Percentiles rank a stretch among this genome's conserved stretches.
These are phyloP conservation scores for Aplysia californica DNA, from an alignment of 1,140 invertebrate genomes.

Conservation along the genomic window DNA sequence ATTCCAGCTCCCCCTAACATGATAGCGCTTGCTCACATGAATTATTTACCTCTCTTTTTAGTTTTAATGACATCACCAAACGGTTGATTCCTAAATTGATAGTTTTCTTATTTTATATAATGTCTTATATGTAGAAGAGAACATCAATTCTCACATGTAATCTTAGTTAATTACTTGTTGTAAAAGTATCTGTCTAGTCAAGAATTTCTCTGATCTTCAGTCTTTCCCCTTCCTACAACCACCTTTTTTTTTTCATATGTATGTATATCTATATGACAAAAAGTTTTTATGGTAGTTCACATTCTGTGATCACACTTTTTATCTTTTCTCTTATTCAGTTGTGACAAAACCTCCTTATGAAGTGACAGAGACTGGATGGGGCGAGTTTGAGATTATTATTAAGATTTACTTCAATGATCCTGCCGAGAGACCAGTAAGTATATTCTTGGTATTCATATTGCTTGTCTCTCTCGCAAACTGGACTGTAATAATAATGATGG, in stretches of 20 bases:
- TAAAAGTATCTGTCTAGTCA: neutral
- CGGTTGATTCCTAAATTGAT: too few species aligned
- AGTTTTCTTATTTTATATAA: too few species aligned
- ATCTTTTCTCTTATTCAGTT: conserved; percentile 67
- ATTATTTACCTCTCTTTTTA: too few species aligned
- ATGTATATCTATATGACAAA: neutral
- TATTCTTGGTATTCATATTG: too few species aligned
- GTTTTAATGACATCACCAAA: too few species aligned
- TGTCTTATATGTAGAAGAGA: too few species aligned
- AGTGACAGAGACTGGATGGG: conserved; percentile 99
- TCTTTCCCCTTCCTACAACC: neutral
- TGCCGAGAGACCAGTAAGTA: conserved; percentile 91
- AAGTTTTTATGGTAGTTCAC: too few species aligned
- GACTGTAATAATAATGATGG: too few species aligned
- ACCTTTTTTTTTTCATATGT: neutral
- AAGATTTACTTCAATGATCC: conserved; percentile 98
- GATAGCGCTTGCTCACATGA: too few species aligned
- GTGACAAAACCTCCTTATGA: conserved; percentile 96
- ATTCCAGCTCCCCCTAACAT: too few species aligned
- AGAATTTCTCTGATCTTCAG: neutral
- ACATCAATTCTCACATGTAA: neutral
- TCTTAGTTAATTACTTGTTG: neutral
- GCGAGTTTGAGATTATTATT: conserved; percentile 99
- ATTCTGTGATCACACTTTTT: too few species aligned
- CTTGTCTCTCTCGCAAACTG: too few species aligned